Conservation (phyloP, 2,888 invertebrate genomes). For the Ceraclea dissimilis region DNA sequence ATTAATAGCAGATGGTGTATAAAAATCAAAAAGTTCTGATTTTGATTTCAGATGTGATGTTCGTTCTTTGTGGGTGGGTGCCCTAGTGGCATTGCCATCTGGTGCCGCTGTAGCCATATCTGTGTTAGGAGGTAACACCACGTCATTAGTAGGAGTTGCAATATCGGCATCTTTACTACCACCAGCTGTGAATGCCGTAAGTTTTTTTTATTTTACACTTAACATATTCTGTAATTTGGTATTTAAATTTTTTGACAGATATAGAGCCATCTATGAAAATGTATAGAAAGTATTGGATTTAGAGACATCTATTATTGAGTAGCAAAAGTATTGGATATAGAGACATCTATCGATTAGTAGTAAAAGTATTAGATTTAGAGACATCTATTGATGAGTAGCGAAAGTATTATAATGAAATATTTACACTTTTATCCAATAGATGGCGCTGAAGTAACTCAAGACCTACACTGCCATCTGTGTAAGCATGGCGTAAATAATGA, state of each 20-base stretch:
- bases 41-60: constrained; percentile 46
- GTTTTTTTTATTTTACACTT: constrained; percentile 27
- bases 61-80: constrained; percentile 61
- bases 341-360: too few relatives aligned
- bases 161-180: constrained; percentile 75
- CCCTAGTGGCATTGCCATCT: constrained; percentile 67
- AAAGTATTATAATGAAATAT: too few relatives aligned
- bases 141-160: constrained; percentile 73
- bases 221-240: too few relatives aligned
- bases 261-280: constrained; percentile 6
- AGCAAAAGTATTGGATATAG: background rate
- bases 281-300: background rate
- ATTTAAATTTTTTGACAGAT: too few relatives aligned
- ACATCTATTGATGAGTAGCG: too few relatives aligned
- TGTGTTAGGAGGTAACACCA: constrained; percentile 69
- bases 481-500: too few relatives aligned
- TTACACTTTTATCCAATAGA: too few relatives aligned
- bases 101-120: constrained; percentile 73
- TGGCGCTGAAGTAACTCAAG: too few relatives aligned
- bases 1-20: too few relatives aligned
- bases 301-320: background rate
- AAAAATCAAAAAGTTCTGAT: background rate
- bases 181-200: constrained; percentile 71
- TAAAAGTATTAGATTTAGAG: too few relatives aligned
- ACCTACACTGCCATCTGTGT: too few relatives aligned